Base-by-base conservation (phyloP, 1,140 invertebrate genomes). In the Coenobita brevimanus region DNA sequence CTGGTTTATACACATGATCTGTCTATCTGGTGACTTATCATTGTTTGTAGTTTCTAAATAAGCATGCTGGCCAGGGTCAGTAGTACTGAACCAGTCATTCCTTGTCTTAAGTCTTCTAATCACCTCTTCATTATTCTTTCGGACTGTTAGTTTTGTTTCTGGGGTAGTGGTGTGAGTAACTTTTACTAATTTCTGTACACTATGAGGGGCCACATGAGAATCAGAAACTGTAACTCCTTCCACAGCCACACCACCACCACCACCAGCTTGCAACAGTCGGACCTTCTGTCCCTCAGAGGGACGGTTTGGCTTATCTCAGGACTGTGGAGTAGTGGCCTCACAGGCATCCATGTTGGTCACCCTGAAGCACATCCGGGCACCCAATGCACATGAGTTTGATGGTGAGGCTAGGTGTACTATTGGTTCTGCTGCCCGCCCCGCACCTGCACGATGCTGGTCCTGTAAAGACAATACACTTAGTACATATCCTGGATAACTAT, bases 331-430 rank as follows among this genome's bases (percentile, higher is more conserved):
- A 46, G 86, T 88, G 67, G 84, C 83, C 67, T 88, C 86, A 54
- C 82, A 90, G n/a, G 80, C 60, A 80, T 89, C 89, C 75, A 89
- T 90, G 82, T 82, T 89, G 38, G 88, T 73, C n/a, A 90, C 81
- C 4, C 89, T 41, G 81, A 89, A 89, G 81, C 90, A 90, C 81
- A 90, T 84, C 41, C 88, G 90, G 10, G 88, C 85, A 13, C 88
- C 88, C 71, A 89, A 79, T 4, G 90, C 82, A 43, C 85, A 89
- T 0, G 83, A 87, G 67, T 90, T 90, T 3, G 84, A 87, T n/a
- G 90, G 88, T 1, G 90, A 88, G 17, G 90, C 89, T n/a, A 89
- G 64, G 43, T 90, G 88, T 21, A 89, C 89, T 36, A 89, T 27
- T 6, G 89, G 90, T 60, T 89, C 89, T n/a, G 76, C 73, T 54